Base-by-base conservation (phyloP, 2,888 invertebrate genomes). In the Stenodema calcarata region DNA sequence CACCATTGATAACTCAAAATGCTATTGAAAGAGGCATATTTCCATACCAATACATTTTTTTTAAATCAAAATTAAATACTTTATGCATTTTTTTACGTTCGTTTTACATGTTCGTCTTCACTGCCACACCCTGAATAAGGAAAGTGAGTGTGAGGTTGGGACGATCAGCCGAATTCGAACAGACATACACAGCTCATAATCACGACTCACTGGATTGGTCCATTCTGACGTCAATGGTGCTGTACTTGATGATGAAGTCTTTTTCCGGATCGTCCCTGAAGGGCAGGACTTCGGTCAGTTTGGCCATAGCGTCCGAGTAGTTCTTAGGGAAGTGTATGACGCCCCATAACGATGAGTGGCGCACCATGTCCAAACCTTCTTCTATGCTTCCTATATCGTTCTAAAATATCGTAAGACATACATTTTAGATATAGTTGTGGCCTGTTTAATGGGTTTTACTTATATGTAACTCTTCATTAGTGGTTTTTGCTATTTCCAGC, bases 181-280 rank as follows among this genome's bases (percentile, higher is more conserved):
- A n/a, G n/a, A n/a, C n/a, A n/a, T n/a, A n/a, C n/a, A n/a, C 35
- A 35, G 7, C 35, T 4, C 35, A 35, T 35, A 35, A 35, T 35
- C 7, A 14, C 11, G 14, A 41, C 92, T 92, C 90, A 95, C 96
- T 95, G 82, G 95, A 94, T 93, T 95, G 94, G 89, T 96, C 96
- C 80, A 97, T 92, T 91, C 94, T 94, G 0, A 96, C 93, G 89
- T 93, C 92, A 75, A 97, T 92, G 87, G 94, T 94, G 89, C 95
- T 94, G 30, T 35, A 69, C 0, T 88, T 83, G 18, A 88, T 35
- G 73, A 82, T 85, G 27, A 78, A 54, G 23, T 92, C 91, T 12
- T 69, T 70, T 18, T 70, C 83, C 3, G 83, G 70, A 23, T 83
- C 70, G 16, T 41, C 23, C 9, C 12, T 41, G 9, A 83, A 50